Conservation (phyloP, 1,140 invertebrate species). For the Arctopsyche grandis region DNA sequence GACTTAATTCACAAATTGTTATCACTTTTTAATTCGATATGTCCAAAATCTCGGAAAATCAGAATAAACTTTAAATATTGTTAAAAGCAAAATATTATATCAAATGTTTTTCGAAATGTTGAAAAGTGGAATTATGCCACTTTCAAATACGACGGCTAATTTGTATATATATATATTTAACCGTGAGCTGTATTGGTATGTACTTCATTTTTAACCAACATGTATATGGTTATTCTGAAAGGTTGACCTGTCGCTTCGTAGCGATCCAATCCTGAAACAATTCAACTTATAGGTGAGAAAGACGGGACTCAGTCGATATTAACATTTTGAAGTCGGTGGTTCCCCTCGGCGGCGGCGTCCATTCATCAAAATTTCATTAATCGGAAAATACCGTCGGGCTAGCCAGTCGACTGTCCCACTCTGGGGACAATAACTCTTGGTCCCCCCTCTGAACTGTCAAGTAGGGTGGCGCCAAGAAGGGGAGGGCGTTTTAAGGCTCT, state of each 20-base stretch:
- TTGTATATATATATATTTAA: too few relatives aligned
- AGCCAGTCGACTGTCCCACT: constrained; percentile 15
- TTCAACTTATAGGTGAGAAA: not conserved
- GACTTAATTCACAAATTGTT: too few relatives aligned
- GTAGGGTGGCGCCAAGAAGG: constrained; percentile 4
- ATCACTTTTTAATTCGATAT: too few relatives aligned
- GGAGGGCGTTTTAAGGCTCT: not conserved
- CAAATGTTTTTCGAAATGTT: too few relatives aligned
- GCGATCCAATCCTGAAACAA: not conserved
- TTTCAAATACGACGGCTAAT: too few relatives aligned
- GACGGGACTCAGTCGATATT: not conserved
- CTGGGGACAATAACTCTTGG: constrained; percentile 25
- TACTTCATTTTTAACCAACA: too few relatives aligned
- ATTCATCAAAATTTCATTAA: constrained; percentile 32
- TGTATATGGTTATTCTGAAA: too few relatives aligned
- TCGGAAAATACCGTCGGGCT: constrained; percentile 26
- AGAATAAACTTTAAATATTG: too few relatives aligned
- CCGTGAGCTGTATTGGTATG: too few relatives aligned
- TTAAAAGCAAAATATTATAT: too few relatives aligned
- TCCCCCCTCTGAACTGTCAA: constrained; percentile 6
- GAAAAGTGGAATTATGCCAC: too few relatives aligned
- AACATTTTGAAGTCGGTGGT: constrained; percentile 14
- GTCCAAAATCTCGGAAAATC: too few relatives aligned
- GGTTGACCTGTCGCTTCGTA: not conserved
- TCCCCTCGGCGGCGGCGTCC: constrained; percentile 1